Percentiles rank a stretch among this genome's conserved stretches.
phyloP scores from a whole-genome alignment of 2,888 invertebrate genomes.

The Synergus laeviventris region DNA sequence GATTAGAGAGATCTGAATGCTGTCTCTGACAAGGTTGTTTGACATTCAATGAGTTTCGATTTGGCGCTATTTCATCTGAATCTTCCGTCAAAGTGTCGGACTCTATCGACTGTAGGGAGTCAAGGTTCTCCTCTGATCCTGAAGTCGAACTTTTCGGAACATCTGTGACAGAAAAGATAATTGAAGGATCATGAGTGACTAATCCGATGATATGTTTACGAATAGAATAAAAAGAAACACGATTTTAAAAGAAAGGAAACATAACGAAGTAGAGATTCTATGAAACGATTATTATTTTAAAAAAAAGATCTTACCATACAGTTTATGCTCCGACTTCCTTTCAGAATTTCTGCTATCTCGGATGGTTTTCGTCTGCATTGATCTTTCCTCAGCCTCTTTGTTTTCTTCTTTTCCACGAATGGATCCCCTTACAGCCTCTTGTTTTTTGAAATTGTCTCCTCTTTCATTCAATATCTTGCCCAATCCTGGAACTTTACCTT shows the following conservation, averaged over 20 bases:
- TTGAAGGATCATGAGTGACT: neutral
- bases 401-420: neutral
- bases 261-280: neutral
- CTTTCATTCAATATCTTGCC: neutral
- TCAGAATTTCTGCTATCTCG: slow-evolving; percentile 22
- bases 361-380: slow-evolving; percentile 8
- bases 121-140: slow-evolving; percentile 70
- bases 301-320: slow-evolving; percentile 44
- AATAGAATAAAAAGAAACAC: neutral
- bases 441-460: neutral
- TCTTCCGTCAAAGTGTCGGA: slow-evolving; percentile 74
- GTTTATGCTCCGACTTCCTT: slow-evolving; percentile 43
- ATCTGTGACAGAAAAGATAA: slow-evolving; percentile 42
- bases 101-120: slow-evolving; percentile 72
- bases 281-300: neutral
- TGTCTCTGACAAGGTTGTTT: slow-evolving; percentile 67
- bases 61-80: slow-evolving; percentile 66
- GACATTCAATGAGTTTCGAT: slow-evolving; percentile 49
- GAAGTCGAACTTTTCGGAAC: slow-evolving; percentile 57
- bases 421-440: neutral
- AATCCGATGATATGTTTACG: neutral
- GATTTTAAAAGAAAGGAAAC: neutral
- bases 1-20: slow-evolving; percentile 69
- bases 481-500: neutral
- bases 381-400: neutral